Base-by-base conservation (phyloP, 2,113 vertebrate species). In the Dicerorhinus sumatrensis region DNA sequence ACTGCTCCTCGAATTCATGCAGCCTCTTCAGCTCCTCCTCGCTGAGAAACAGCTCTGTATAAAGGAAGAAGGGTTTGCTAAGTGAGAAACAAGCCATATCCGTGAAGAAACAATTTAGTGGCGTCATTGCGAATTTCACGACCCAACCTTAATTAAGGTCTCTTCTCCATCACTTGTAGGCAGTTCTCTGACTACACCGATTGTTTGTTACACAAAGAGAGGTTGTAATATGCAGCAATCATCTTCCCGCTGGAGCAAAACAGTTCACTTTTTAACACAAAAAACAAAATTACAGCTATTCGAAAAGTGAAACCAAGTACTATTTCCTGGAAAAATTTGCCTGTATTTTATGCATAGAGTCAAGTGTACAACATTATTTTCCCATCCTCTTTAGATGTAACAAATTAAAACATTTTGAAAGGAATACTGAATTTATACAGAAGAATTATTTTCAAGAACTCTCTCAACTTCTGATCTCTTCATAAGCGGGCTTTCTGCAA, bases 1-100 rank as follows among this genome's bases (percentile, higher is more conserved):
- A 99, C 96, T 99, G 99, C 95, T 99, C 99, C 98, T 99, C 99
- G 98, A 99, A 99, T 97, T 99, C 99, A 4, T 99, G 99, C 62
- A 99, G 98, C 93, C 97, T 99, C 98, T 99, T 99, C 63, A 99
- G 98, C 98, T 99, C 99, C 83, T 99, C 99, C 2, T 99, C 99
- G 95, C 99, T 99, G 77, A 99, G 98, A 97, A 99, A 99, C 54
- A 99, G 99, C 98, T 99, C 99, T 99, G 98, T 39, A 31, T 75
- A 70, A 93, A 98, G 87, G 39, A 10, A 92, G 65, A 60, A 17
- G 58, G 0, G 46, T 51, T 10, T 10, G 75, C 8, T 12, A 2
- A 0, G 4, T 70, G 69, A 91, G 29, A 16, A 56, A 39, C 16
- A 5, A 20, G 25, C 23, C 18, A 7, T 1, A 3, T 10, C 46